Evolutionary conservation across 2,797 vertebrate genomes (phyloP).

Genomic region (Arrhamphus sclerolepis): DNA sequence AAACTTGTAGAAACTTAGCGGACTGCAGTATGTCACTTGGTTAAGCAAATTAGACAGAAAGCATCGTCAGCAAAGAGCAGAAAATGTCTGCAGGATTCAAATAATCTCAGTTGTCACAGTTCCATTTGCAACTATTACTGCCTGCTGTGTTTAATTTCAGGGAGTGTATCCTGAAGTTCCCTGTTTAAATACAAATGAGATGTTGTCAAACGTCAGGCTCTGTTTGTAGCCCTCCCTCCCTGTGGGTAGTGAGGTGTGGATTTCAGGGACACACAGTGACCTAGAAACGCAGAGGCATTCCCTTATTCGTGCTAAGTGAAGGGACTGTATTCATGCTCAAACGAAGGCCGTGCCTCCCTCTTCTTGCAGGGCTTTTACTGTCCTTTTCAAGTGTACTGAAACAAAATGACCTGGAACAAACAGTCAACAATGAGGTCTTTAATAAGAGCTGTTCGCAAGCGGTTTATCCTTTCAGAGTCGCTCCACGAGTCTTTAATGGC

Average conservation of each 20-base stretch:
- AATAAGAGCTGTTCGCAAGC: conserved; percentile 69
- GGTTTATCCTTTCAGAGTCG: conserved; percentile 73
- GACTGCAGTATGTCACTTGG: too few relatives aligned
- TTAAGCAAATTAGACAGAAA: background rate
- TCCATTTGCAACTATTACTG: conserved; percentile 7
- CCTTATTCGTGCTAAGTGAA: conserved; percentile 61
- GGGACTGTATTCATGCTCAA: conserved; percentile 56
- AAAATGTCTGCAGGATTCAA: background rate
- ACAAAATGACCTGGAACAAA: conserved; percentile 79
- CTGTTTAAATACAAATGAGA: conserved; percentile 35
- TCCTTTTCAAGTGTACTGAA: conserved; percentile 72
- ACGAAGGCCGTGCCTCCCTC: conserved; percentile 45
- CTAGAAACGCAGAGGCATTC: conserved; percentile 70
- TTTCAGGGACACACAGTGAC: conserved; percentile 69
- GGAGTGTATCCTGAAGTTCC: conserved; percentile 18
- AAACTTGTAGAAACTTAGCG: too few relatives aligned
- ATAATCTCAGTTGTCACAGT: background rate
- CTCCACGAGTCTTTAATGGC: conserved; percentile 24
- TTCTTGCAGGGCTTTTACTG: conserved; percentile 56
- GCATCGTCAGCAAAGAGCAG: background rate
- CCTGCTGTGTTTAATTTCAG: conserved; percentile 31
- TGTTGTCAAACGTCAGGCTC: conserved; percentile 32
- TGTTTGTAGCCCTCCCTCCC: conserved; percentile 36
- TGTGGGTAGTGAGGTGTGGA: conserved; percentile 57
- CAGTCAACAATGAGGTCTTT: conserved; percentile 80